Conservation (phyloP, 2,797 vertebrate species). For the Bryconaethiops microstoma region DNA sequence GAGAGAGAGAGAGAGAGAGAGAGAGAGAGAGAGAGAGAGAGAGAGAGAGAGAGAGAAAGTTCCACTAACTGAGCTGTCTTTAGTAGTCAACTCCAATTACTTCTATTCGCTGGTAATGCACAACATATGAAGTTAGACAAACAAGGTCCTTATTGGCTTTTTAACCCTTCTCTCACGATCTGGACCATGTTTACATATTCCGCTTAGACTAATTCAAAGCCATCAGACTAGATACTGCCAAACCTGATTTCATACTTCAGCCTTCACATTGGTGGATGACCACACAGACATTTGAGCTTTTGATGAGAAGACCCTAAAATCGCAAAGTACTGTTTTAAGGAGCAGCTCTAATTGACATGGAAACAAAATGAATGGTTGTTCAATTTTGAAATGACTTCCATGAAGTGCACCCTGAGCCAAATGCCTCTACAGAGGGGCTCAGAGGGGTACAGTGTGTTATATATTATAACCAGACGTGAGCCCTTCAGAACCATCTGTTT, state of each 20-base stretch:
- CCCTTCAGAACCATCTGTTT: slow-evolving; percentile 46
- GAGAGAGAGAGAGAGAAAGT: slow-evolving; percentile 45
- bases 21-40: slow-evolving; percentile 48
- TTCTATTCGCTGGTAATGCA: slow-evolving; percentile 70
- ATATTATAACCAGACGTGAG: slow-evolving; percentile 47
- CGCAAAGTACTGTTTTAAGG: slow-evolving; percentile 60
- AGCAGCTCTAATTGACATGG: slow-evolving; percentile 58
- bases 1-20: slow-evolving; percentile 55
- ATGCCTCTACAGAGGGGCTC: slow-evolving; percentile 44
- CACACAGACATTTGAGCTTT: slow-evolving; percentile 36
- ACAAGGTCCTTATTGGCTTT: slow-evolving; percentile 62
- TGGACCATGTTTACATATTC: slow-evolving; percentile 64
- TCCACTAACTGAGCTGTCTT: slow-evolving; percentile 72
- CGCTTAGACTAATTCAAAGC: slow-evolving; percentile 42
- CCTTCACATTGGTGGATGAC: slow-evolving; percentile 37
- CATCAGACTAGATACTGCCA: slow-evolving; percentile 34
- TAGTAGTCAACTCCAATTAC: slow-evolving; percentile 74
- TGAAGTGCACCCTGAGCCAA: slow-evolving; percentile 58
- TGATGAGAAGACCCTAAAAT: slow-evolving; percentile 44
- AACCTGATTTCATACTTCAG: slow-evolving; percentile 30
- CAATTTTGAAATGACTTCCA: slow-evolving; percentile 48
- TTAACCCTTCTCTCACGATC: slow-evolving; percentile 58
- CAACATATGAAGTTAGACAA: slow-evolving; percentile 71
- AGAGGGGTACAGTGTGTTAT: slow-evolving; percentile 7
- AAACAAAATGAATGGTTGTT: slow-evolving; percentile 60